phyloP scores from a whole-genome alignment of 2,888 invertebrate genomes.

The Thera britannica region DNA sequence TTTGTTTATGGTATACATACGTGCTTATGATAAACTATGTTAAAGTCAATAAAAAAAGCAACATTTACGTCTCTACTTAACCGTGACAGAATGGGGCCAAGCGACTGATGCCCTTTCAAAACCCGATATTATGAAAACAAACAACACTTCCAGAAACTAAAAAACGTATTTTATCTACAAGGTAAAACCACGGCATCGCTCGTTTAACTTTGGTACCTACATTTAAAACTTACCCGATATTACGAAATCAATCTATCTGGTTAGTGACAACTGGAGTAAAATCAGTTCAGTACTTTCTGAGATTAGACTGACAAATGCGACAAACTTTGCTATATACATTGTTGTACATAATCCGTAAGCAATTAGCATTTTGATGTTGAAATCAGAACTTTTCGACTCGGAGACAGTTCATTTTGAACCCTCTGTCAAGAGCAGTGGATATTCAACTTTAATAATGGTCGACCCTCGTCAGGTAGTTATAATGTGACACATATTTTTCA shows the following conservation, averaged over 20 bases:
- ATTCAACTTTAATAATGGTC: constrained; percentile 62
- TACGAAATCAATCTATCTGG: neutral
- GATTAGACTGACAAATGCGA: neutral
- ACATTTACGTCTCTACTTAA: neutral
- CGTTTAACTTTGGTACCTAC: neutral
- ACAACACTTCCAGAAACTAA: neutral
- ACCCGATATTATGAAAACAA: neutral
- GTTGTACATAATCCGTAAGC: constrained; percentile 21
- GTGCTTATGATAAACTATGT: too few relatives aligned
- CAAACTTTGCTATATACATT: neutral
- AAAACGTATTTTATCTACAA: neutral
- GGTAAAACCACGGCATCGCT: too few relatives aligned
- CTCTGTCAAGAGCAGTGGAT: constrained; percentile 51
- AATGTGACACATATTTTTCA: constrained; percentile 54
- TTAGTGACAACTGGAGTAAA: neutral
- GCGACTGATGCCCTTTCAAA: neutral
- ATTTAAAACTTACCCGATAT: neutral
- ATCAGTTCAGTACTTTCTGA: neutral
- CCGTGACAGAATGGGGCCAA: neutral
- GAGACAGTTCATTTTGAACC: constrained; percentile 30
- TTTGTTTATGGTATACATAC: too few relatives aligned
- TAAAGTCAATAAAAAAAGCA: neutral
- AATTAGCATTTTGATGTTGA: constrained; percentile 30
- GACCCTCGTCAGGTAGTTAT: constrained; percentile 69
- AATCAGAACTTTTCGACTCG: constrained; percentile 32